These are phyloP conservation scores for Bombyx huttoni DNA, from an alignment of 2,888 invertebrate genomes.

Conservation along the genomic window DNA sequence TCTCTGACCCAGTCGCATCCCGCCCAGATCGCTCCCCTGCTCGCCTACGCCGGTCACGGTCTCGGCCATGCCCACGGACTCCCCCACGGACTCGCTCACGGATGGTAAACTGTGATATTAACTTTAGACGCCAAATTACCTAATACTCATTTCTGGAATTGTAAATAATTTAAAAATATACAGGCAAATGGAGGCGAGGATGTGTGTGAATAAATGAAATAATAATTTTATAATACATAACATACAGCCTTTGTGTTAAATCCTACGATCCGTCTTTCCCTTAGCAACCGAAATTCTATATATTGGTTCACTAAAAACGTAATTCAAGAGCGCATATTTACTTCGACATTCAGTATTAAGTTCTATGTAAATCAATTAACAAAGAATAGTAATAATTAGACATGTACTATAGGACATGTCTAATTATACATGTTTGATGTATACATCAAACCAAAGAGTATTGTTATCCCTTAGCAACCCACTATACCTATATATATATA, in stretches of 20 bases:
- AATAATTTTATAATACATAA: constrained; percentile 22
- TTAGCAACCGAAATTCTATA: not conserved
- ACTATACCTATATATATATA: not conserved
- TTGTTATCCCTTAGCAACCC: not conserved
- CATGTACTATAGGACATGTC: too few relatives aligned
- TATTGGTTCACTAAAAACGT: not conserved
- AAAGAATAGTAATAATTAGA: too few relatives aligned
- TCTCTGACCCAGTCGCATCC: constrained; percentile 56
- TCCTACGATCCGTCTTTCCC: not conserved
- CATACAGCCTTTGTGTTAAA: not conserved
- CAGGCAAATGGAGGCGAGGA: constrained; percentile 57
- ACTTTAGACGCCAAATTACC: constrained; percentile 48
- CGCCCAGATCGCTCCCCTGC: constrained; percentile 25
- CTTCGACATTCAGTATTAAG: too few relatives aligned
- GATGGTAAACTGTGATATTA: constrained; percentile 64
- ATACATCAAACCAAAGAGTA: too few relatives aligned
- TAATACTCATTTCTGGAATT: constrained; percentile 60
- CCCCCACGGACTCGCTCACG: constrained; percentile 32
- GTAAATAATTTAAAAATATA: constrained; percentile 52
- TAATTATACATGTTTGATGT: too few relatives aligned
- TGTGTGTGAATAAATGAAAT: constrained; percentile 66
- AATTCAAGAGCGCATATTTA: too few relatives aligned
- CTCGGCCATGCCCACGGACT: constrained; percentile 38
- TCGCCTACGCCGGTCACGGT: constrained; percentile 24
- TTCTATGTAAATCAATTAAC: too few relatives aligned